Base-by-base conservation (phyloP, 1,140 invertebrate genomes). In the Temnothorax nylanderi region DNA sequence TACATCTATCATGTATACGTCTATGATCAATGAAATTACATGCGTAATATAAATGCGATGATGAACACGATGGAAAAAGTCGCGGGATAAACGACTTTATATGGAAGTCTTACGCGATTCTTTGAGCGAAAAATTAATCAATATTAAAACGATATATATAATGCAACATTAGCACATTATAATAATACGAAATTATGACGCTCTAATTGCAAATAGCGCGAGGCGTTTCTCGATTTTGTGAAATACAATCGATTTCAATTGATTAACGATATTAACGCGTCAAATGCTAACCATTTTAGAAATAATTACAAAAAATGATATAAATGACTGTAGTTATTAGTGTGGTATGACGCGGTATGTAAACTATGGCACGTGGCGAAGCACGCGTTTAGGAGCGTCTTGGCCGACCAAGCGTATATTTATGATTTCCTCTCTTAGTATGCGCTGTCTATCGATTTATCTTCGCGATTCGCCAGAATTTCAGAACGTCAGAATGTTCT, bases 361-460 rank as follows among this genome's bases (percentile, higher is more conserved):
- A 81, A 89, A 81, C 62, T 89, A 58, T 64, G 54, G n/a, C 88
- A 86, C 62, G 76, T 81, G 87, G 82, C 64, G 58, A 89, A 86
- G 34, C 60, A 6, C 21, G 18, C n/a, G 11, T 58, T 54, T 69
- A 54, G n/a, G 8, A 32, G 58, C 54, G 49, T 0, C 6, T 58
- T 8, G 16, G 7, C 8, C 26, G 10, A 3, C 37, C 16, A 16
- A 58, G 8, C 6, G 26, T 86, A 58, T 80, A 80, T 69, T 75
- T 74, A 89, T n/a, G 6, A 75, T 86, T 62, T 67, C 44, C 65
- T 72, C 32, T 47, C 16, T 0, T n/a, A 47, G 26, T 58, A 47
- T 37, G 34, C 26, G 3, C 16, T 60, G 7, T 44, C n/a, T 75
- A 32, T 56, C 34, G 21, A 60, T 80, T 56, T 69, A 54, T 80